phyloP scores from a whole-genome alignment of 2,888 invertebrate genomes.

The Epirrita christyi region DNA sequence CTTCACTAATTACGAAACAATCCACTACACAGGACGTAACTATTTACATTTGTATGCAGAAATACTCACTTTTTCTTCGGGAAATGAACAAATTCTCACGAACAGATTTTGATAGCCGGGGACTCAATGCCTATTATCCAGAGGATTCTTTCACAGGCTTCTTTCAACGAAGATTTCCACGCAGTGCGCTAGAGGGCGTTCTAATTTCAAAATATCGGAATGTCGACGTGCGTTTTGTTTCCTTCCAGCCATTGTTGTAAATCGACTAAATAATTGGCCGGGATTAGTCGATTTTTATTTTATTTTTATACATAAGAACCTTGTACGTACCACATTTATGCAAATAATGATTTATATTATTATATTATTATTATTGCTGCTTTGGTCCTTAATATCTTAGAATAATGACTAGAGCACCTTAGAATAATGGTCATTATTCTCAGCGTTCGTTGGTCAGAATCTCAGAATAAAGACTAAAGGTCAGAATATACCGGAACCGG shows the following conservation, averaged over 20 bases:
- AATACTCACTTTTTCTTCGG: constrained; percentile 80
- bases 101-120: constrained; percentile 84
- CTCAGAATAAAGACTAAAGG: no score
- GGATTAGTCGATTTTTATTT: constrained; percentile 4
- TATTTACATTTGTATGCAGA: constrained; percentile 44
- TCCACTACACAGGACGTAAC: constrained; percentile 17
- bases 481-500: no score
- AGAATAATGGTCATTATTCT: no score
- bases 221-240: constrained; percentile 34
- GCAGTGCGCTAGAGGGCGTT: constrained; percentile 76
- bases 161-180: constrained; percentile 72
- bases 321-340: no score
- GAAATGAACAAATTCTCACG: constrained; percentile 80
- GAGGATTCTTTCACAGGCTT: constrained; percentile 84
- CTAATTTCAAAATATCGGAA: constrained; percentile 64
- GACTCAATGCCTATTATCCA: constrained; percentile 82
- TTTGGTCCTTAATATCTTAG: no score
- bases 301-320: no score
- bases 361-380: no score
- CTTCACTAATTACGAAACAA: constrained; percentile 16
- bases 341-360: no score
- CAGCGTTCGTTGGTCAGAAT: no score
- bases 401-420: no score
- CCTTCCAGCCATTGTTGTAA: constrained; percentile 43
- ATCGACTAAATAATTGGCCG: constrained; percentile 30